Percentiles rank a stretch among this genome's conserved stretches.
These are phyloP conservation scores for Anguilla japonica DNA, from an alignment of 2,113 vertebrate genomes.

Conservation along the genomic window DNA sequence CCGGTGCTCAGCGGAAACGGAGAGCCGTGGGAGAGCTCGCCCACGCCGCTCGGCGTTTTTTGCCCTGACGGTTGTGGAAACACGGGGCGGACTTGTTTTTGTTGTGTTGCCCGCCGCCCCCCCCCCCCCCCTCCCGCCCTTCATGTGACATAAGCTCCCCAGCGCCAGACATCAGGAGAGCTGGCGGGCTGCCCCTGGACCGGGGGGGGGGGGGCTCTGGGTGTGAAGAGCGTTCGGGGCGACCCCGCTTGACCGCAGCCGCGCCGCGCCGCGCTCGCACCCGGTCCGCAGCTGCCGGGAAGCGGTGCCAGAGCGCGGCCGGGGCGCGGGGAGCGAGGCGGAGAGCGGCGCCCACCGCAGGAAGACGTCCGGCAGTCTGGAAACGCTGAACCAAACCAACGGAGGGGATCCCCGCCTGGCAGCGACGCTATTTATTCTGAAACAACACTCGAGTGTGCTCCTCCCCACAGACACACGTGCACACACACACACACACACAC, in stretches of 20 bases:
- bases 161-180: neutral
- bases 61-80: neutral
- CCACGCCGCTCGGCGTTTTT: neutral
- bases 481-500: no score
- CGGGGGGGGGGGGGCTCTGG: neutral
- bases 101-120: neutral
- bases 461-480: neutral
- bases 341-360: neutral
- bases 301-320: no score
- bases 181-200: neutral
- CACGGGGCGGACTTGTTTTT: neutral
- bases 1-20: slow-evolving; percentile 24
- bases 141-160: neutral
- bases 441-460: neutral
- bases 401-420: neutral
- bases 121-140: neutral
- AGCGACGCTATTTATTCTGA: neutral
- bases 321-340: neutral
- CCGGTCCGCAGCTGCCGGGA: neutral
- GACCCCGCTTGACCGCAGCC: neutral
- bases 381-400: neutral
- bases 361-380: neutral
- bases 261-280: neutral
- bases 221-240: neutral
- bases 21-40: slow-evolving; percentile 6